These are phyloP conservation scores for Mimas tiliae DNA, from an alignment of 2,888 invertebrate species.

Conservation along the genomic window DNA sequence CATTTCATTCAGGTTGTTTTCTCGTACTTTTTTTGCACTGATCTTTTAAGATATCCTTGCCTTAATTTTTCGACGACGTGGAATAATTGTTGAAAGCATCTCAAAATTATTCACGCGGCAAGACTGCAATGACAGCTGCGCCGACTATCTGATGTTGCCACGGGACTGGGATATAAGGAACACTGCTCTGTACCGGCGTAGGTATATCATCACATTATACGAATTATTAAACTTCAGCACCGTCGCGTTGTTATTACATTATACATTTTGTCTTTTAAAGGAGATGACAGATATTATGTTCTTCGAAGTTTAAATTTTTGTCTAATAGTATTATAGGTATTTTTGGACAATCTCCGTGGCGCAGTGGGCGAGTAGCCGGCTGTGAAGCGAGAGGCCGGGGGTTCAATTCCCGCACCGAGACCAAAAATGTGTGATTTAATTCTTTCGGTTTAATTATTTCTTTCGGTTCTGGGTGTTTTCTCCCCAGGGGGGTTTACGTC, in stretches of 20 bases:
- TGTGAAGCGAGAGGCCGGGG: too few relatives aligned
- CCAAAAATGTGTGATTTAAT: too few relatives aligned
- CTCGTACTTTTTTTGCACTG: constrained; percentile 61
- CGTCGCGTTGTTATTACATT: background rate
- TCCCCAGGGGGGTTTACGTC: too few relatives aligned
- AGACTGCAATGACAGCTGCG: constrained; percentile 67
- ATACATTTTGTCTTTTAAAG: background rate
- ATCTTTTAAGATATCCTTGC: constrained; percentile 70
- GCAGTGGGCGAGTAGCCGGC: too few relatives aligned
- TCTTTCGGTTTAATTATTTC: too few relatives aligned
- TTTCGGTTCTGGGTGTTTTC: too few relatives aligned
- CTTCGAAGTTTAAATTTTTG: background rate
- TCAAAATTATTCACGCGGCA: constrained; percentile 67
- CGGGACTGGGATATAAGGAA: constrained; percentile 43
- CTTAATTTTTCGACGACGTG: constrained; percentile 75
- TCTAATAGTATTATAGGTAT: background rate
- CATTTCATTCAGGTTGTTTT: constrained; percentile 67
- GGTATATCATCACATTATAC: background rate
- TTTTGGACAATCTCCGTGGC: too few relatives aligned
- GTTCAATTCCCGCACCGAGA: too few relatives aligned
- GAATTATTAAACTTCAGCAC: background rate
- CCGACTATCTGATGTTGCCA: constrained; percentile 58
- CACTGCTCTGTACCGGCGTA: constrained; percentile 41
- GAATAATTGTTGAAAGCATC: constrained; percentile 72
- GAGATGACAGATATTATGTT: background rate